Base-by-base conservation (phyloP, 2,888 invertebrate species). In the Diaperis boleti region DNA sequence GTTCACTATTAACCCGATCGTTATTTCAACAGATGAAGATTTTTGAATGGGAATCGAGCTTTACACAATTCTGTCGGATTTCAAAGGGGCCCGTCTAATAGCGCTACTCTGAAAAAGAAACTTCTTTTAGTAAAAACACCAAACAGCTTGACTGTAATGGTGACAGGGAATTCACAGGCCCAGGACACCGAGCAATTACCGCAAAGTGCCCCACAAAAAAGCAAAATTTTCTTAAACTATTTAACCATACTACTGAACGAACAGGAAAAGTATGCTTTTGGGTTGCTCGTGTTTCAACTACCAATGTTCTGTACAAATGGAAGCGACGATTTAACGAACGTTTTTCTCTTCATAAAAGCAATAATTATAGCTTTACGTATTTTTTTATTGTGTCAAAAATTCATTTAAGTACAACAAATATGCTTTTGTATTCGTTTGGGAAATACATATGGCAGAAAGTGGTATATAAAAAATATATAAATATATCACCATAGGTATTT, bases 1-100 rank as follows among this genome's bases (percentile, higher is more conserved):
- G 15, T 18, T 37, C 8, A 42, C 55, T 55, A 55, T 55, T 55
- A 55, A 55, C 55, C 55, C 42, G 55, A 55, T 55, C 42, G 41
- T 55, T 55, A 55, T 55, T 54, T 41, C 18, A 31, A 17, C 15
- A 13, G 11, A 42, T 49, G 33, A 52, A 52, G 39, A 52, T 52
- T 39, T 14, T 3, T 11, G 6, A 17, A 18, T 7, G 18, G 11
- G 14, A 15, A 18, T 10, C 8, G 15, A 6, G 4, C 10, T 3
- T 47, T 13, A 15, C n/a, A n/a, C n/a, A n/a, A n/a, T n/a, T n/a
- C n/a, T n/a, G n/a, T n/a, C n/a, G n/a, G n/a, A n/a, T n/a, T n/a
- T n/a, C n/a, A n/a, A n/a, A n/a, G n/a, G n/a, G n/a, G n/a, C n/a
- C n/a, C n/a, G n/a, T n/a, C n/a, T n/a, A n/a, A n/a, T n/a, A n/a